A percentile compares a stretch with the other conserved stretches of the same genome.
phyloP scores from a whole-genome alignment of 53 echinoderm and acorn worm genomes.

The Holothuria scabra region DNA sequence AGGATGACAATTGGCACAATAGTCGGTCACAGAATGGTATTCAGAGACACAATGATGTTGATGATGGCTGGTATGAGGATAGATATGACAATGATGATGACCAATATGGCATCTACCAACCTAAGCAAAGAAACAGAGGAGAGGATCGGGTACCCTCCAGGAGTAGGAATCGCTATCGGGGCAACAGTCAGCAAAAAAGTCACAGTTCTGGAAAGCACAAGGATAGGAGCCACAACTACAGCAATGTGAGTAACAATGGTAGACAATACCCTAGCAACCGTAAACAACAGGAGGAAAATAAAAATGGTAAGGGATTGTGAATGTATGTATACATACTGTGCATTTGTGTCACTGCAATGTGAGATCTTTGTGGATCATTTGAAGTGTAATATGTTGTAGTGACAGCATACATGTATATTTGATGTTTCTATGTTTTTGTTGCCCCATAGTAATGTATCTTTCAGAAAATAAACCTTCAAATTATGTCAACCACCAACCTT shows the following conservation, averaged over 20 bases:
- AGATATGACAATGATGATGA: constrained; percentile 28
- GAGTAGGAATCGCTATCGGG: background rate
- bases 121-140: constrained; percentile 31
- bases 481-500: too few species aligned
- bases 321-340: constrained; percentile 1
- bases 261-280: background rate
- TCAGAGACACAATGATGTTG: background rate
- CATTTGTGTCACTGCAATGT: too few species aligned
- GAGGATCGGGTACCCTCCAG: background rate
- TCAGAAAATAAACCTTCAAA: too few species aligned
- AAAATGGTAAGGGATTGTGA: background rate
- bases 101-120: constrained; percentile 39
- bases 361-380: too few species aligned
- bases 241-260: background rate
- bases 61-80: background rate
- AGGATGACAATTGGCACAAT: constrained; percentile 25
- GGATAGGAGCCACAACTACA: constrained; percentile 10
- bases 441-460: too few species aligned
- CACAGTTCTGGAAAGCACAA: background rate
- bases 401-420: too few species aligned
- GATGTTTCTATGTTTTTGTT: too few species aligned
- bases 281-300: background rate
- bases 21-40: background rate
- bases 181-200: background rate
- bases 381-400: too few species aligned